phyloP scores from a whole-genome alignment of 2,113 vertebrate genomes.

The Ariopsis seemanni region DNA sequence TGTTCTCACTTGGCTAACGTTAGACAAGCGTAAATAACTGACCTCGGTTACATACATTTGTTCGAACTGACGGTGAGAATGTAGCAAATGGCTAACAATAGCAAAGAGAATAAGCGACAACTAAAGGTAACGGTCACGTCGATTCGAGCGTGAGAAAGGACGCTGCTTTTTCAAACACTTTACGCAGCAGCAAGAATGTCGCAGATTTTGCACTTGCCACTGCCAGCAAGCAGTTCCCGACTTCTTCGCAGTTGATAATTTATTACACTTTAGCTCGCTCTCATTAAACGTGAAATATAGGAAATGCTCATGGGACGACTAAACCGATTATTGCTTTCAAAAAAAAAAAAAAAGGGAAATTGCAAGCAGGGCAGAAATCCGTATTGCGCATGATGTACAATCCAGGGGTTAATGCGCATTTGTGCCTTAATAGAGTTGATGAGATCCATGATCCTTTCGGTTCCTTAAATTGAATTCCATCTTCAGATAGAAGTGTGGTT shows the following conservation, averaged over 20 bases:
- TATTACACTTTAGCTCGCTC: too few species aligned
- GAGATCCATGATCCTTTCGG: neutral
- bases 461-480: neutral
- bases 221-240: neutral
- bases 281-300: neutral
- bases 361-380: neutral
- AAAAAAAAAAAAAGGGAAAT: neutral
- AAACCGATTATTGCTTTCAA: neutral
- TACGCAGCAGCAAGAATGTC: neutral
- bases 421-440: neutral
- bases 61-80: neutral
- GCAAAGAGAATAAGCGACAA: neutral
- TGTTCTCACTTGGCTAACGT: neutral
- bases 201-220: neutral
- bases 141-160: neutral
- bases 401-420: too few species aligned
- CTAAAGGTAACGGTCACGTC: neutral
- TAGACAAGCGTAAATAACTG: neutral
- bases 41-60: neutral
- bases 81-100: neutral
- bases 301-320: neutral
- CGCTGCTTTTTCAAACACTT: neutral
- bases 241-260: neutral
- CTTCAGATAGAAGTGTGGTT: neutral
- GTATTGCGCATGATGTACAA: neutral